phyloP scores from a whole-genome alignment of 2,888 invertebrate species.

The Eurytoma adleriae region DNA sequence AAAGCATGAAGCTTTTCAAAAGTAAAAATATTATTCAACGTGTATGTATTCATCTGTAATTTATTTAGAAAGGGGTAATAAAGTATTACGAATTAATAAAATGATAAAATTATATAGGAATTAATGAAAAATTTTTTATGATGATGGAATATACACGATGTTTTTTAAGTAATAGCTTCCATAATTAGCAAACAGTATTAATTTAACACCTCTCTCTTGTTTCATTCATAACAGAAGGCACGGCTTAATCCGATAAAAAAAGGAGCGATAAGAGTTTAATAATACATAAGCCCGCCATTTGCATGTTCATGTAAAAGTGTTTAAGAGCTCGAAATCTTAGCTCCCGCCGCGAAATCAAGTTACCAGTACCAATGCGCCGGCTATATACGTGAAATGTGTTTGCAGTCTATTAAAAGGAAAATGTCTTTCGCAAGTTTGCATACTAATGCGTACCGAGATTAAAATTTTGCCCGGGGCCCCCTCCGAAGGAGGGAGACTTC shows the following conservation, averaged over 20 bases:
- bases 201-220: too few relatives aligned
- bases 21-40: too few relatives aligned
- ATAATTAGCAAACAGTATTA: too few relatives aligned
- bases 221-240: neutral
- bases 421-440: conserved; percentile 32
- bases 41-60: too few relatives aligned
- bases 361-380: conserved; percentile 12
- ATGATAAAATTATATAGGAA: too few relatives aligned
- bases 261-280: conserved; percentile 7
- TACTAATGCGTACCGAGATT: conserved; percentile 35
- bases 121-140: too few relatives aligned
- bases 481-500: neutral
- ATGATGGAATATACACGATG: too few relatives aligned
- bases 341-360: conserved; percentile 30
- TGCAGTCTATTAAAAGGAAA: conserved; percentile 40
- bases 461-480: conserved; percentile 30
- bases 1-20: too few relatives aligned
- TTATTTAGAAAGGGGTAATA: too few relatives aligned
- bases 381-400: conserved; percentile 23
- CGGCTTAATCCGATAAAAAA: conserved; percentile 4
- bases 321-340: conserved; percentile 19
- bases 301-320: neutral
- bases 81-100: too few relatives aligned
- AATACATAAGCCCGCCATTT: neutral
- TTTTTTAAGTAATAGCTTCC: too few relatives aligned